phyloP scores from a whole-genome alignment of 2,797 vertebrate species.

The Malurus splendens region DNA sequence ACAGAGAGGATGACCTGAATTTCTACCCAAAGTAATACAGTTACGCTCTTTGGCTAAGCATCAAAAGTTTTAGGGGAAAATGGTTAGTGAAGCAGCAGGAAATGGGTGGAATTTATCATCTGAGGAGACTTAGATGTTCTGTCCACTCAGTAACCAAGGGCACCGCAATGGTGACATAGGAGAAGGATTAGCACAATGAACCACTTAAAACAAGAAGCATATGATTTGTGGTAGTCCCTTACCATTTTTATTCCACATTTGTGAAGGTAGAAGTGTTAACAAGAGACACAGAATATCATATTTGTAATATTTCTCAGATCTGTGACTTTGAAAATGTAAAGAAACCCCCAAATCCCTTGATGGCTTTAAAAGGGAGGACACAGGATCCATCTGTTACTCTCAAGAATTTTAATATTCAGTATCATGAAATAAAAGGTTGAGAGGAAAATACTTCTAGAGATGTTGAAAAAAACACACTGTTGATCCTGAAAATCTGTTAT shows the following conservation, averaged over 20 bases:
- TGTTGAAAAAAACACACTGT: not conserved
- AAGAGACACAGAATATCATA: not conserved
- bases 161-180: fast-evolving
- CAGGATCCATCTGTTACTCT: not conserved
- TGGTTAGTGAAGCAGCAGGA: not conserved
- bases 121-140: not conserved
- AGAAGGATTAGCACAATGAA: not conserved
- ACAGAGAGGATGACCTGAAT: not conserved
- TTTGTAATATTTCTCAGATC: not conserved
- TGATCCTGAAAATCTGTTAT: not conserved
- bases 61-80: not conserved
- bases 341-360: not conserved
- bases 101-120: not conserved
- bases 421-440: not conserved
- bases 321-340: not conserved
- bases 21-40: not conserved
- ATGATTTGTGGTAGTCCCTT: not conserved
- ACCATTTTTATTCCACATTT: not conserved
- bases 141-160: not conserved
- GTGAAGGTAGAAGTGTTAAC: not conserved
- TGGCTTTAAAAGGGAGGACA: not conserved
- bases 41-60: not conserved
- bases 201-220: not conserved
- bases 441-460: not conserved
- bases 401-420: not conserved